Base-by-base conservation (phyloP, 2,888 invertebrate genomes). In the Eupithecia exiguata region DNA sequence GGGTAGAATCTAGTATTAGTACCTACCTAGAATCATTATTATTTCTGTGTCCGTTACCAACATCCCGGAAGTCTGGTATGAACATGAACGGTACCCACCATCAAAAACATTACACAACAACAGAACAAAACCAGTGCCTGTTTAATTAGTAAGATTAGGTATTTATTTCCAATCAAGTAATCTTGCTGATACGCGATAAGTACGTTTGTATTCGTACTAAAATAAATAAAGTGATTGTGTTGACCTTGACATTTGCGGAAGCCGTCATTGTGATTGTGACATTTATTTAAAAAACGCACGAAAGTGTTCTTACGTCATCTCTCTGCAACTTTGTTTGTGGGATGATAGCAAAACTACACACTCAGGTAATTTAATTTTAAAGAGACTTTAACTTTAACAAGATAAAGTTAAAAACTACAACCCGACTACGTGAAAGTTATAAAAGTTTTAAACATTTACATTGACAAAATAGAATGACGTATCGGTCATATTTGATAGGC, bases 191-290 rank as follows among this genome's bases (percentile, higher is more conserved):
- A 21, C 65, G 40, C n/a, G n/a, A 40, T 10, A 10, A 12, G n/a
- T n/a, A n/a, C n/a, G n/a, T n/a, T n/a, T n/a, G 21, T 25, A 12
- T 40, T 66, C 35, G 16, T 40, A 30, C 21, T 18, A 62, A 71
- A 69, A 46, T 53, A 61, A 66, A 35, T 66, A 72, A 77, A 79
- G 75, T 76, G 79, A 80, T 78, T 80, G 77, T 77, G 40, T 74
- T 75, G 83, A 79, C 85, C 85, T 85, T 85, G 85, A 83, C 85
- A 84, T 84, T 83, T 82, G 72, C 71, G 76, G 71, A 69, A 77
- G 78, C 74, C 77, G 78, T 74, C 77, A 77, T 76, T 80, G 71
- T 81, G 83, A 77, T 76, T 80, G 71, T 81, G 83, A 79, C 81
- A 81, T 83, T 81, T 79, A 75, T 73, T 16, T 14, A 79, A 78